These are phyloP conservation scores for Himalopsyche tibetana DNA, from an alignment of 2,888 invertebrate species.

Conservation along the genomic window DNA sequence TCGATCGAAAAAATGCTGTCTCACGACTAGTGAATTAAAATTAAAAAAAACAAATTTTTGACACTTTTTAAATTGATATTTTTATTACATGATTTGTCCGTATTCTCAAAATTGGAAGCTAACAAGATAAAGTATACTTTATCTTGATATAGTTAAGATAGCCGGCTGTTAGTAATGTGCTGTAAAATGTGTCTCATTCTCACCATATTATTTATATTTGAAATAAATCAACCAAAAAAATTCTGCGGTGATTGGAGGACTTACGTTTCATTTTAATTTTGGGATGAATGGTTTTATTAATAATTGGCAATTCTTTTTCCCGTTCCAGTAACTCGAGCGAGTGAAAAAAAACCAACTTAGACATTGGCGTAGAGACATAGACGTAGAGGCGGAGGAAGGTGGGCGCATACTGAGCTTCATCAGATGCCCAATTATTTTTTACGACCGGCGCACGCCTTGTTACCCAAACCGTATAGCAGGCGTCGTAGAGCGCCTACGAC, in stretches of 20 bases:
- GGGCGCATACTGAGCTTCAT: conserved; percentile 46
- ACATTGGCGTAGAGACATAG: not conserved
- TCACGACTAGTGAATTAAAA: too few species aligned
- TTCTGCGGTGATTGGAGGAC: not conserved
- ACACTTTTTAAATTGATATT: too few species aligned
- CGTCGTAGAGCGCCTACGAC: conserved; percentile 8
- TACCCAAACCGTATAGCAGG: conserved; percentile 38
- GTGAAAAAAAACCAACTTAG: not conserved
- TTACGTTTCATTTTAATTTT: not conserved
- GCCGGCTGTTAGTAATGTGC: too few species aligned
- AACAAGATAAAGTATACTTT: too few species aligned
- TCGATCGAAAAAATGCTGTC: too few species aligned
- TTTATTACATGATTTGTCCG: too few species aligned
- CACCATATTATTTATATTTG: too few species aligned
- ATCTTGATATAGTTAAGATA: too few species aligned
- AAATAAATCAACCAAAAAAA: too few species aligned
- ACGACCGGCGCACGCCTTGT: conserved; percentile 50
- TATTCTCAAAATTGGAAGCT: too few species aligned
- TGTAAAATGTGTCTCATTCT: too few species aligned
- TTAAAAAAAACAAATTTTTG: too few species aligned
- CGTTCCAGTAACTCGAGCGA: conserved; percentile 11
- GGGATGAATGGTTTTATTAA: conserved; percentile 10
- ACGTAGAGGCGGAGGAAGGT: not conserved
- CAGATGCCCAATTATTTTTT: conserved; percentile 64
- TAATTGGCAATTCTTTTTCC: conserved; percentile 24